Base-by-base conservation (phyloP, 2,888 invertebrate genomes). In the Drosophila mimica region DNA sequence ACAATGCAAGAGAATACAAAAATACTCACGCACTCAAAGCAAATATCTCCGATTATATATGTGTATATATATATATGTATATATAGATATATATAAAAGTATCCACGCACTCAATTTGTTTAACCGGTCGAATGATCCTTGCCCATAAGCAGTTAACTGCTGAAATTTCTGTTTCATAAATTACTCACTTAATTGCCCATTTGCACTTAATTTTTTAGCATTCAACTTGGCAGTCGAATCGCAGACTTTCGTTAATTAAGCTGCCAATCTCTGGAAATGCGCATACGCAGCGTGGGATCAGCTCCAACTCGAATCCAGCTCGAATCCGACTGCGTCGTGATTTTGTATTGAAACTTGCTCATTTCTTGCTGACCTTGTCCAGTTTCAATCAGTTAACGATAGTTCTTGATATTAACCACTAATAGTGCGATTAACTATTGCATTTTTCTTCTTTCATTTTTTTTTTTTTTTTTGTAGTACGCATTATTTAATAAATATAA, bases 141-240 rank as follows among this genome's bases (percentile, higher is more conserved):
- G 75, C 48, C 65, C 76, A 74, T 70, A 70, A 72, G 69, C 72
- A 65, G 83, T 74, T 77, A 77, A 69, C 69, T 58, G 77, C 59
- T 75, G 68, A 77, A 72, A 76, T 88, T 88, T 79, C 75, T 68
- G 72, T 76, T 75, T 74, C 87, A 88, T 88, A 88, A 88, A 88
- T 88, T 81, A 77, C 76, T 68, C 80, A 81, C 69, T 83, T 88
- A 89, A 89, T 85, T 88, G 83, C 69, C 90, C 83, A 88, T 88
- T 88, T 85, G 88, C 87, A 89, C 90, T 88, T 88, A 88, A 88
- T 89, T 89, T 80, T 83, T 88, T 66, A 65, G 59, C 79, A 67
- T 71, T 46, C 72, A 66, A 48, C 46, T 15, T 20, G 49, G 58
- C 56, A 48, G 62, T 34, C 49, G 56, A 20, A 60, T 51, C 58